A percentile compares a stretch with the other conserved stretches of the same genome.
phyloP scores from a whole-genome alignment of 64 coral and sea anemone genomes.

The Stichodactyla mertensii region DNA sequence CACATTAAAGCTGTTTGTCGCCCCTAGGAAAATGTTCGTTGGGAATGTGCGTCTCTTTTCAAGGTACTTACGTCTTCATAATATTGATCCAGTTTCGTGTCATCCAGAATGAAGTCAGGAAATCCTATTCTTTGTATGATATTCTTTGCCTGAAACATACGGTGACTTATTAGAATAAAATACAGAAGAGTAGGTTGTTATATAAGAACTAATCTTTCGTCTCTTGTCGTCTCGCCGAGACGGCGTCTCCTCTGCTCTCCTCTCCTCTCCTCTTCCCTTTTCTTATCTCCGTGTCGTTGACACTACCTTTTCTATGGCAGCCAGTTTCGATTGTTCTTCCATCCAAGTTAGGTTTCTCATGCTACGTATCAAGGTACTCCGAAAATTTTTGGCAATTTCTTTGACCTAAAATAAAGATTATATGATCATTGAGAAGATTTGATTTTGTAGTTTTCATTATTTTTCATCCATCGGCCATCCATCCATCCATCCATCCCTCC shows the following conservation, averaged over 20 bases:
- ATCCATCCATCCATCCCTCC: not conserved
- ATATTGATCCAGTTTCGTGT: conserved; percentile 12
- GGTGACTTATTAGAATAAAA: not conserved
- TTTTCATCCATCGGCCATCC: not conserved
- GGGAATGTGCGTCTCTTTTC: no score
- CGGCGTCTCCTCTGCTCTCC: not conserved
- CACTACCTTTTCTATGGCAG: conserved; percentile 9
- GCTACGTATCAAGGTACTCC: not conserved
- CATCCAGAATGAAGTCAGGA: conserved; percentile 4
- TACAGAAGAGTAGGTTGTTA: not conserved
- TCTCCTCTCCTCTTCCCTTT: not conserved
- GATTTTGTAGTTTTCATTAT: not conserved
- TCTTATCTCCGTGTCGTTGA: no score
- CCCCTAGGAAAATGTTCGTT: no score
- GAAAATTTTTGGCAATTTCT: conserved; percentile 16
- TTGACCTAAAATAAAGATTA: not conserved
- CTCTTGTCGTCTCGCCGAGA: no score
- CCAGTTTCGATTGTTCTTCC: not conserved
- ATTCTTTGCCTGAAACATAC: not conserved
- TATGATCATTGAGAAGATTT: not conserved
- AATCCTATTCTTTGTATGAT: conserved; percentile 19
- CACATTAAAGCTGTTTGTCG: no score
- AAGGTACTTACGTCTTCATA: conserved; percentile 2
- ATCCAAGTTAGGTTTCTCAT: not conserved
- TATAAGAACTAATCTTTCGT: no score